Evolutionary conservation across 2,797 vertebrate species (phyloP).

Genomic region (Pterois miles): DNA sequence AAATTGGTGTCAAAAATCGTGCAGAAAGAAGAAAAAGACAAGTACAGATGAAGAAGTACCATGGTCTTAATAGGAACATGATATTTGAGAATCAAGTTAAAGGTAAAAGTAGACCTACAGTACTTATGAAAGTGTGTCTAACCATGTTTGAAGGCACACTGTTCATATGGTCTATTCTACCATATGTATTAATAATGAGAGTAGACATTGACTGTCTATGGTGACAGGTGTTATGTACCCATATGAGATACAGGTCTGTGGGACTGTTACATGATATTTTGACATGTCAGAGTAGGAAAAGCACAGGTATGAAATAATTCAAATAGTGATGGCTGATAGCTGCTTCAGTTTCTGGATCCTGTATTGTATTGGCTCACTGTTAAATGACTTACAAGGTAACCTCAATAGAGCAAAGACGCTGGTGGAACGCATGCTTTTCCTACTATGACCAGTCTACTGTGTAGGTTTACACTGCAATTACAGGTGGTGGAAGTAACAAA

Average conservation of each 20-base stretch:
- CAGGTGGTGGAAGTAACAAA: not conserved
- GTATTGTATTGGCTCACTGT: no score
- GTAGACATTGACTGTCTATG: not conserved
- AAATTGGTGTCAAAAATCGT: not conserved
- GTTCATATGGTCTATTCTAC: not conserved
- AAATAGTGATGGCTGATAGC: no score
- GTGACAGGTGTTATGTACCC: not conserved
- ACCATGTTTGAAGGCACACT: no score
- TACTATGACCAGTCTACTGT: not conserved
- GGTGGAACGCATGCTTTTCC: no score
- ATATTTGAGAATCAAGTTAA: not conserved
- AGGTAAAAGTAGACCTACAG: not conserved
- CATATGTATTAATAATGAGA: not conserved
- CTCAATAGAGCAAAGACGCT: not conserved
- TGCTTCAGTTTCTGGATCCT: no score
- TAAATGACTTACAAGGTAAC: no score
- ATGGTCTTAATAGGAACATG: no score
- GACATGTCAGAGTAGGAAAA: no score
- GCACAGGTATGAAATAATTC: rapidly evolving
- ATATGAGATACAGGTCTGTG: not conserved
- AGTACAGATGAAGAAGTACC: not conserved
- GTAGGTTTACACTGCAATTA: not conserved
- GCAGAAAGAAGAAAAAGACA: not conserved
- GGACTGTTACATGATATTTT: no score
- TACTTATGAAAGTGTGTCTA: not conserved